Evolutionary conservation across 2,888 invertebrate genomes (phyloP), one percentile per base, ranked within the genome.

Genomic region (Eupithecia exiguata): DNA sequence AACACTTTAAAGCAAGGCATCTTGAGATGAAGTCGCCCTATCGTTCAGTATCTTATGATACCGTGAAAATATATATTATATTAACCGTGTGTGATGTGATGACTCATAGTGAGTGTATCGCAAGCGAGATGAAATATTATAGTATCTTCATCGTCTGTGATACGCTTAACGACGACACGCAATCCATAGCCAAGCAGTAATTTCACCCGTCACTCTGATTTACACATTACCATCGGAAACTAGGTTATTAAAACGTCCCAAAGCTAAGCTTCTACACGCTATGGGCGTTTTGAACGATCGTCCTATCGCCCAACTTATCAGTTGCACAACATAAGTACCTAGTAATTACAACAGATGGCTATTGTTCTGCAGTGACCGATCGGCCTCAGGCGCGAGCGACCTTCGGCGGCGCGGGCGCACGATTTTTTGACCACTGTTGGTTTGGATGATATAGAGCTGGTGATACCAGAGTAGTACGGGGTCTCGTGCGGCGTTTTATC

Each of bases 291-390:
- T 84, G 84, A 87, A 85, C 83, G 87, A 86, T 85, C 85, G 86
- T 84, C 86, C 81, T 90, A 90, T 89, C 89, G 80, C 78, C 77
- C 77, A 78, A 85, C 83, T 85, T 88, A 91, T 91, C 89, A 82
- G 86, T 93, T 92, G 91, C 92, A 86, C 90, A 92, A 93, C 87
- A 89, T 90, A 91, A 90, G 90, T 72, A 75, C 74, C 46, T 72
- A 92, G 91, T 92, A 92, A 93, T 93, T 94, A 94, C 92, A 92
- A 92, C 90, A 89, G 94, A 93, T 93, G 91, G 86, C 92, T 86
- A 93, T 94, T 94, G 93, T 94, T 92, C 91, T 89, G 85, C 82
- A 87, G 89, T 91, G 91, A 91, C 91, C 90, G 91, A 91, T 89
- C 89, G 91, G 90, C 90, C 91, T 89, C 88, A 85, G 84, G 85